Evolutionary conservation across 1,140 invertebrate species (phyloP).

Genomic region (Coenobita brevimanus): DNA sequence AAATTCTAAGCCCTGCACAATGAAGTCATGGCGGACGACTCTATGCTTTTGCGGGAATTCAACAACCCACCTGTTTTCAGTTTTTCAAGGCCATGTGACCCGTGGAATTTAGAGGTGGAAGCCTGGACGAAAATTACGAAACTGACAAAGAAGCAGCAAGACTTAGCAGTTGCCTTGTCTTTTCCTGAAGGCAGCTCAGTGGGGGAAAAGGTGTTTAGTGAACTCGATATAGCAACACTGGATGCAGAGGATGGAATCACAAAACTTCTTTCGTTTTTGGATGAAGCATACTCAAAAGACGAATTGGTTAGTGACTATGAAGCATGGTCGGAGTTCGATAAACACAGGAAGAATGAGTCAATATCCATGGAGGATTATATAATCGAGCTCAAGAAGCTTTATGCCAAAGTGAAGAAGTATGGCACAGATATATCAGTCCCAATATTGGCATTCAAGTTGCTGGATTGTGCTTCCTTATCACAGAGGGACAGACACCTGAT

Average conservation of each 20-base stretch:
- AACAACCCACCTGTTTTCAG: background rate
- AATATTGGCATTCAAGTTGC: background rate
- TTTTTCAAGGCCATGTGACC: background rate
- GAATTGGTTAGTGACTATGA: background rate
- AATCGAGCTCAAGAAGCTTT: background rate
- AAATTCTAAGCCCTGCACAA: background rate
- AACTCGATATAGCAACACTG: background rate
- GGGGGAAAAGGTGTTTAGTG: background rate
- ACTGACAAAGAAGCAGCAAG: background rate
- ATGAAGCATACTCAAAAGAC: background rate
- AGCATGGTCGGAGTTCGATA: too few relatives aligned
- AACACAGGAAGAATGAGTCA: background rate
- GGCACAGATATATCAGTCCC: background rate
- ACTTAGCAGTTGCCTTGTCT: background rate
- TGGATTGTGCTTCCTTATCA: too few relatives aligned
- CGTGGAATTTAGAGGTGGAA: background rate
- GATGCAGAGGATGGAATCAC: background rate
- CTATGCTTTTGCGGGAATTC: background rate
- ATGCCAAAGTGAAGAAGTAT: background rate
- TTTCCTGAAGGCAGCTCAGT: background rate
- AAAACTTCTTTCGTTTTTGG: background rate
- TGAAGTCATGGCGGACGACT: background rate
- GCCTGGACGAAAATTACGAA: background rate
- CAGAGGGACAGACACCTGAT: background rate
- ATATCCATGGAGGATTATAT: background rate